Conservation (phyloP, 2,888 invertebrate species). For the Drosophila vallismaia region DNA sequence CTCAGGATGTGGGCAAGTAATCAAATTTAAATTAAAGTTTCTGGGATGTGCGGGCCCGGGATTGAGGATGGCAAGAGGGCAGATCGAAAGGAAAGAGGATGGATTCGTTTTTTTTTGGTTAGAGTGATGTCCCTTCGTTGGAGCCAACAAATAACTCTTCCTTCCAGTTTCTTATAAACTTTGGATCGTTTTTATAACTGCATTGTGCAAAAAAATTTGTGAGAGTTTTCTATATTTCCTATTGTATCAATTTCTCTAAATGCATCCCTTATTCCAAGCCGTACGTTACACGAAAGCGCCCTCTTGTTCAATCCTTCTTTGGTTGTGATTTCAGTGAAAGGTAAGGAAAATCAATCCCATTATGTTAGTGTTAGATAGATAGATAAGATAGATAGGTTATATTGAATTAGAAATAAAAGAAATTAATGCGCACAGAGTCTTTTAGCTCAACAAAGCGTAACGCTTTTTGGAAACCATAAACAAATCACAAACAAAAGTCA, state of each 20-base stretch:
- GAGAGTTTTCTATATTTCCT: no score
- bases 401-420: not conserved
- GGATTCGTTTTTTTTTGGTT: not conserved
- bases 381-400: no score
- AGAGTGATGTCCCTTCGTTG: not conserved
- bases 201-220: no score
- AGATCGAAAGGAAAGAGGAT: not conserved
- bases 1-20: conserved; percentile 69
- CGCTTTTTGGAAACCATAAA: not conserved
- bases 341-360: no score
- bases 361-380: no score
- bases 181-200: not conserved
- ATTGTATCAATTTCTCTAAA: no score
- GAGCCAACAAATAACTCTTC: no score
- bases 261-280: no score
- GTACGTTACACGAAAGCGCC: no score
- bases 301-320: no score
- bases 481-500: conserved; percentile 3
- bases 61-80: conserved; percentile 5
- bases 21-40: conserved; percentile 77
- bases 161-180: not conserved
- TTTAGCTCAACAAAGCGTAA: not conserved
- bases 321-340: no score
- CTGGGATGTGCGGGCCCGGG: conserved; percentile 32
- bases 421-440: not conserved